These are phyloP conservation scores for Chloroceryle amazona DNA, from an alignment of 2,797 vertebrate species.

Conservation along the genomic window DNA sequence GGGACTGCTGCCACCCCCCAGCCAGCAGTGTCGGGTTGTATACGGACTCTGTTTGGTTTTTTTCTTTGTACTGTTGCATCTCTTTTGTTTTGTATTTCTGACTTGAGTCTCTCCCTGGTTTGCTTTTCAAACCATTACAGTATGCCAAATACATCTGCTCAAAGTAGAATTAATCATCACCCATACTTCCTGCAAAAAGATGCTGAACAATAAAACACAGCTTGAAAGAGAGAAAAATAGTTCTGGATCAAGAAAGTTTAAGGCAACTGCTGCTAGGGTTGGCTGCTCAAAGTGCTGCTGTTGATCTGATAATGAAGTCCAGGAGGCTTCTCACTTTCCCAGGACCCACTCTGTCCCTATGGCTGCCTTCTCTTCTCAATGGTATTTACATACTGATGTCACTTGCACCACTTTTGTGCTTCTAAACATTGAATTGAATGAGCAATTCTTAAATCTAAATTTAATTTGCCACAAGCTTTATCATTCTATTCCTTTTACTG, in stretches of 20 bases:
- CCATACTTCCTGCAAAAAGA: rapidly evolving
- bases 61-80: too few relatives aligned
- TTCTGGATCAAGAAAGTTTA: background rate
- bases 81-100: too few relatives aligned
- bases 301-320: background rate
- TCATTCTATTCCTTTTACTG: background rate
- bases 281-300: background rate
- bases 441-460: background rate
- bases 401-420: background rate
- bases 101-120: too few relatives aligned
- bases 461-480: background rate
- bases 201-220: background rate
- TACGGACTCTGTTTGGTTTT: too few relatives aligned
- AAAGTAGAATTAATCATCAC: background rate
- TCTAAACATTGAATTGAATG: background rate
- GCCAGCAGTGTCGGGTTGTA: too few relatives aligned
- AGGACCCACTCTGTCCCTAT: rapidly evolving
- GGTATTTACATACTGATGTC: background rate
- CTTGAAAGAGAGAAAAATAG: background rate
- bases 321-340: rapidly evolving
- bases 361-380: background rate
- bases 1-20: too few relatives aligned
- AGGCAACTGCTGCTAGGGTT: background rate
- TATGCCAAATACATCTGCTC: background rate
- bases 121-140: too few relatives aligned